Evolutionary conservation across 2,113 vertebrate species (phyloP).

Genomic region (Diadophis punctatus): DNA sequence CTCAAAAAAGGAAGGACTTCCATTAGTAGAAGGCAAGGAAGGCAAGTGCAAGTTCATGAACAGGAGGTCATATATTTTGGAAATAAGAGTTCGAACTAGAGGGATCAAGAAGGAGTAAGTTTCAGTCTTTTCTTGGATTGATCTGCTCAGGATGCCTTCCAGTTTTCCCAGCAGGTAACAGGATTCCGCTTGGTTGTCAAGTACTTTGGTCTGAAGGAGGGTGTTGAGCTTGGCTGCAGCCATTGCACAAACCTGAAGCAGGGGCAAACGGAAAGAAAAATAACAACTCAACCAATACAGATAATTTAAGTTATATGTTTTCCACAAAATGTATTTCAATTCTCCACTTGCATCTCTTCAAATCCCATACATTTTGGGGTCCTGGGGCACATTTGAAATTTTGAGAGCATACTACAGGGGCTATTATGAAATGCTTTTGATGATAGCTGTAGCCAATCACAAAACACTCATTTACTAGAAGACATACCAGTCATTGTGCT

Average conservation of each 20-base stretch:
- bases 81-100: conserved; percentile 87
- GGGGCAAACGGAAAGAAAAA: conserved; percentile 27
- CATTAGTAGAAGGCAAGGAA: conserved; percentile 88
- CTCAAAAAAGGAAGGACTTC: conserved; percentile 94
- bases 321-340: not conserved
- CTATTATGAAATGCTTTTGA: not conserved
- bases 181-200: conserved; percentile 90
- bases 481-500: not conserved
- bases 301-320: not conserved
- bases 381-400: not conserved
- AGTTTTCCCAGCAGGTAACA: conserved; percentile 91
- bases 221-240: conserved; percentile 94
- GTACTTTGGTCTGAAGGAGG: conserved; percentile 90
- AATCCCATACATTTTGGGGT: not conserved
- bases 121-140: conserved; percentile 82
- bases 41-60: conserved; percentile 96
- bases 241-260: conserved; percentile 85
- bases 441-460: not conserved
- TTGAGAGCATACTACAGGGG: not conserved
- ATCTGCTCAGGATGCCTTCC: conserved; percentile 85
- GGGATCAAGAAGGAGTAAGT: conserved; percentile 92
- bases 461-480: not conserved
- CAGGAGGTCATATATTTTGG: conserved; percentile 90
- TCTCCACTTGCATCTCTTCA: not conserved
- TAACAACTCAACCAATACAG: not conserved